Evolutionary conservation across 1,140 invertebrate genomes (phyloP).

Genomic region (Eumeta japonica): DNA sequence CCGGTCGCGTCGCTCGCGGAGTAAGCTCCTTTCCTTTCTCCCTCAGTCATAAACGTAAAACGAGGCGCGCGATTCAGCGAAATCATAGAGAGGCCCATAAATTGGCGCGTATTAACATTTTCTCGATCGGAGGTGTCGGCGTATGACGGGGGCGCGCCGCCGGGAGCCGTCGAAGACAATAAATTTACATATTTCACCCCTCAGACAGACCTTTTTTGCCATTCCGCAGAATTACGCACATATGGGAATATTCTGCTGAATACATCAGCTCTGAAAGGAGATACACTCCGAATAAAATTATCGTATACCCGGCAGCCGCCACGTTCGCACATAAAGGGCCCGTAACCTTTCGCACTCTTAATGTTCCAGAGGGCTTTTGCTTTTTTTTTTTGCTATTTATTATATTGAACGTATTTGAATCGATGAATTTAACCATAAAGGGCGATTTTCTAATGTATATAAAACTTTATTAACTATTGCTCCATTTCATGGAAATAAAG

Average conservation of each 20-base stretch:
- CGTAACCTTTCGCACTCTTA: constrained; percentile 18
- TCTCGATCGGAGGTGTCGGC: constrained; percentile 55
- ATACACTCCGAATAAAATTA: constrained; percentile 55
- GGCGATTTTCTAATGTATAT: no score
- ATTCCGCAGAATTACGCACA: constrained; percentile 57
- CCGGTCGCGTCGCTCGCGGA: no score
- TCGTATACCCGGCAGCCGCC: constrained; percentile 38
- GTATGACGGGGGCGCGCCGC: constrained; percentile 48
- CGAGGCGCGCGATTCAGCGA: constrained; percentile 44
- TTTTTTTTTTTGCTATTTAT: no score
- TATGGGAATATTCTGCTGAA: constrained; percentile 57
- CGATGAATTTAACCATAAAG: no score
- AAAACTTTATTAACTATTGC: no score
- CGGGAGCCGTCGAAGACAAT: constrained; percentile 51
- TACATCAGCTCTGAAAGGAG: constrained; percentile 52
- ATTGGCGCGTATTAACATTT: constrained; percentile 55
- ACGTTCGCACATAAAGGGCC: constrained; percentile 38
- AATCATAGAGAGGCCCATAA: constrained; percentile 58
- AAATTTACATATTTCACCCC: constrained; percentile 59
- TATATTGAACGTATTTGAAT: no score
- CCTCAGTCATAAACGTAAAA: constrained; percentile 43
- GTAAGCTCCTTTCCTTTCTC: no score
- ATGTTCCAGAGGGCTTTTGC: no score
- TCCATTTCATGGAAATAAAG: no score
- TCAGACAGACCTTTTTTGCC: constrained; percentile 57